Percentiles rank a stretch among this genome's conserved stretches.
Evolutionary conservation across 64 coral and sea anemone genomes (phyloP).

Genomic region (Actinia equina): DNA sequence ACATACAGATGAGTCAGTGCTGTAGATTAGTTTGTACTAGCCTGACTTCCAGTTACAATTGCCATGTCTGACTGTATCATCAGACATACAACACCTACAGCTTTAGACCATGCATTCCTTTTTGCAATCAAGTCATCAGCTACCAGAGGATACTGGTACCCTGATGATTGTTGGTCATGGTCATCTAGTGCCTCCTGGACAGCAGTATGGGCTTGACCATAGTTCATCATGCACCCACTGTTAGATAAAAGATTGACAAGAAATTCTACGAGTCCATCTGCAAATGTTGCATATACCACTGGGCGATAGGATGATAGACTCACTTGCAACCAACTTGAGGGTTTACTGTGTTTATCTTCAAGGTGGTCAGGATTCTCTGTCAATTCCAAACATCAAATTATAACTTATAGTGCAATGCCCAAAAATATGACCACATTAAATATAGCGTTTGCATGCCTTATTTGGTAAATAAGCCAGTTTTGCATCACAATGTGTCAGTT

Average conservation of each 20-base stretch:
- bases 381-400: too few species aligned
- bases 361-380: neutral
- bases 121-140: conserved; percentile 50
- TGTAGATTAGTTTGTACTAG: neutral
- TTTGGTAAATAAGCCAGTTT: too few species aligned
- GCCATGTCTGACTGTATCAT: conserved; percentile 41
- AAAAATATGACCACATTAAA: too few species aligned
- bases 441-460: too few species aligned
- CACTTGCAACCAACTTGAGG: conserved; percentile 30
- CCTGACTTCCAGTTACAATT: conserved; percentile 20
- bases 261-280: conserved; percentile 34
- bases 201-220: neutral
- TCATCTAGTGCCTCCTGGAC: neutral
- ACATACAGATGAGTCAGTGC: too few species aligned
- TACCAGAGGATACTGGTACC: neutral
- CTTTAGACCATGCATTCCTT: conserved; percentile 38
- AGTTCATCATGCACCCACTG: conserved; percentile 15
- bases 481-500: too few species aligned
- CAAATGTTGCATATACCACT: conserved; percentile 35
- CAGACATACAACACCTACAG: conserved; percentile 40
- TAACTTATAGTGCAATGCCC: too few species aligned
- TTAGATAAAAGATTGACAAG: conserved; percentile 24
- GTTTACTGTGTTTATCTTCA: neutral
- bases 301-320: conserved; percentile 19
- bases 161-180: neutral